Base-by-base conservation (phyloP, 2,113 vertebrate genomes). In the Stigmatopora nigra region DNA sequence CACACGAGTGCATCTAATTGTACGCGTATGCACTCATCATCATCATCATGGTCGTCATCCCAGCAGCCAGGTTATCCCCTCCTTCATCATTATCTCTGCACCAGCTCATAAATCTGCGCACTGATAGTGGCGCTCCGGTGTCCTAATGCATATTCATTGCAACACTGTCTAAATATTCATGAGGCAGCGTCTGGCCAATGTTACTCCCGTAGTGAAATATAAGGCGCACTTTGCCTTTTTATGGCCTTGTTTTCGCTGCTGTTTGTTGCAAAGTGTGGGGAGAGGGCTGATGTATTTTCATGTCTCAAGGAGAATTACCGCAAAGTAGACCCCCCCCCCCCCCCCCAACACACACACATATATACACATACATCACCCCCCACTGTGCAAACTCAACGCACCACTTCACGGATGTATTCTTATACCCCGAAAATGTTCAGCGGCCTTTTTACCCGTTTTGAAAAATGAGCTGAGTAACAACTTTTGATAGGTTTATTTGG, bases 71-170 rank as follows among this genome's bases (percentile, higher is more conserved):
- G 79, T 84, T 86, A 80, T 78, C 82, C 74, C 75, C 77, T 76
- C 67, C 78, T 80, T 85, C 79, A 83, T 88, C 80, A 89, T 86
- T 83, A 88, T 73, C 76, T 82, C 77, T 71, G 72, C 71, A 68
- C 83, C 67, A 68, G 78, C 81, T 86, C 84, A 85, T 89, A 89
- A 89, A 89, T 88, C 88, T 83, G 74, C 61, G 70, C 58, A 69
- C 75, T 78, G 75, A 82, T 80, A 76, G 78, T 61, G 56, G 70
- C 62, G 75, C 76, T 80, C 70, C 48, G 20, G 69, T 70, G 51
- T 68, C 35, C 71, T 84, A 60, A 89, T 90, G 87, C 80, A 91
- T 89, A 91, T 91, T 91, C 88, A 90, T 90, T 84, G 75, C 38
- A 8, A 61, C 36, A 8, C 48, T 0, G 7, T 25, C 77, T 88